Percentiles rank a stretch among this genome's conserved stretches.
phyloP scores from a whole-genome alignment of 2,888 invertebrate species.

The Trichogramma dendrolimi region DNA sequence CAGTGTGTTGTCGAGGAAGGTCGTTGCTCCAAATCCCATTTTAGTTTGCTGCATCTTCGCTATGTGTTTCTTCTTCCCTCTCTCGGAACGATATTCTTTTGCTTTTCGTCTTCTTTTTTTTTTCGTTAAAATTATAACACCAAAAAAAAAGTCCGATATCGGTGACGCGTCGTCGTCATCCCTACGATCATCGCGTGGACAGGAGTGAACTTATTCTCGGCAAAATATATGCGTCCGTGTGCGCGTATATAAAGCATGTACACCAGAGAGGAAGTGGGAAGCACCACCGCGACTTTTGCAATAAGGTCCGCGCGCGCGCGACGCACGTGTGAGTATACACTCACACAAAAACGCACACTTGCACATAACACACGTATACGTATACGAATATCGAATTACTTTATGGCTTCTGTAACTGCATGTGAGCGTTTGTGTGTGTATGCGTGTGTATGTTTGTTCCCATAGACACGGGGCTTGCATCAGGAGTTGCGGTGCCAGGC shows the following conservation, averaged over 20 bases:
- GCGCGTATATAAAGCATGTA: constrained; percentile 1
- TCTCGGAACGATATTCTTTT: constrained; percentile 10
- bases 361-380: constrained; percentile 32
- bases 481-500: too few species aligned
- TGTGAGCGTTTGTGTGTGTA: constrained; percentile 34
- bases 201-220: too few species aligned
- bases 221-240: too few species aligned
- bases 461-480: constrained; percentile 18
- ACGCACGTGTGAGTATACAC: constrained; percentile 20
- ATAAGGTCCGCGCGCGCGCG: constrained; percentile 31
- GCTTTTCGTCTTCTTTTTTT: neutral
- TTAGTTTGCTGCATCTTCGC: constrained; percentile 38
- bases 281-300: constrained; percentile 43
- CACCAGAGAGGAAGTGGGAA: constrained; percentile 50
- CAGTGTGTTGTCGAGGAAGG: constrained; percentile 47
- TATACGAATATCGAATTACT: constrained; percentile 49
- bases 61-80: too few species aligned
- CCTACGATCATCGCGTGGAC: too few species aligned
- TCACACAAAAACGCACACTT: constrained; percentile 23
- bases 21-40: constrained; percentile 52
- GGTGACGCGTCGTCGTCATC: too few species aligned
- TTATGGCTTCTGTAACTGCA: constrained; percentile 52
- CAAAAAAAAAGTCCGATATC: neutral
- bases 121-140: constrained; percentile 4
- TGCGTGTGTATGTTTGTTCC: constrained; percentile 17